Percentiles rank a stretch among this genome's conserved stretches.
Conservation (phyloP, 2,113 vertebrate species). For the Cygnus buccinator region DNA sequence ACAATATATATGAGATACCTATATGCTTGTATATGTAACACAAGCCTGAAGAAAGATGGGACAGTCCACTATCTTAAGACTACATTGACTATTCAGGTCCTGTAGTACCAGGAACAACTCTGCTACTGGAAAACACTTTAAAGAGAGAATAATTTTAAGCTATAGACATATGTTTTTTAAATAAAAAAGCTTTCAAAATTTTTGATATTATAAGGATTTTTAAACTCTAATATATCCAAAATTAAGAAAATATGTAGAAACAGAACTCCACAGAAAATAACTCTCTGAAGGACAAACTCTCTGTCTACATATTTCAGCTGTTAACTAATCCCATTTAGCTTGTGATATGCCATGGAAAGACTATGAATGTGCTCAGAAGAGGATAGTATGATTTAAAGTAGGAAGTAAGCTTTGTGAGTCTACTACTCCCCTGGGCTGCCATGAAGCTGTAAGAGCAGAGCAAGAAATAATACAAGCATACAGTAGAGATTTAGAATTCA, state of each 20-base stretch:
- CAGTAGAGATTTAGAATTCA: slow-evolving; percentile 6
- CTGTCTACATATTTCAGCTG: neutral
- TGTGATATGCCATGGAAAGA: neutral
- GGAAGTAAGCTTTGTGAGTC: neutral
- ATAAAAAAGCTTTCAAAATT: neutral
- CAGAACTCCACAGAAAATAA: neutral
- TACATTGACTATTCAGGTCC: neutral
- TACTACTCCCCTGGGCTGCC: slow-evolving; percentile 1
- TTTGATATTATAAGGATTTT: neutral
- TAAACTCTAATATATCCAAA: neutral
- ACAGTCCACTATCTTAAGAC: neutral
- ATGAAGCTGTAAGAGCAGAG: neutral
- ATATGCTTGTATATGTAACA: neutral
- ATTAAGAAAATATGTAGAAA: neutral
- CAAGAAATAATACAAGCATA: neutral
- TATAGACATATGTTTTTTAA: neutral
- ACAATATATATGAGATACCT: too few species aligned
- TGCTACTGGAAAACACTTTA: neutral
- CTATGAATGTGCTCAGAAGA: neutral
- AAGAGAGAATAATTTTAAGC: neutral
- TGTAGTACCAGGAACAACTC: neutral
- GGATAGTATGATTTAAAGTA: neutral
- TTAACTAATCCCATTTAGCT: neutral
- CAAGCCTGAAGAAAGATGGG: neutral
- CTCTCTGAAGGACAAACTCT: neutral